phyloP scores from a whole-genome alignment of 2,888 invertebrate species.

The Chirona hameri region DNA sequence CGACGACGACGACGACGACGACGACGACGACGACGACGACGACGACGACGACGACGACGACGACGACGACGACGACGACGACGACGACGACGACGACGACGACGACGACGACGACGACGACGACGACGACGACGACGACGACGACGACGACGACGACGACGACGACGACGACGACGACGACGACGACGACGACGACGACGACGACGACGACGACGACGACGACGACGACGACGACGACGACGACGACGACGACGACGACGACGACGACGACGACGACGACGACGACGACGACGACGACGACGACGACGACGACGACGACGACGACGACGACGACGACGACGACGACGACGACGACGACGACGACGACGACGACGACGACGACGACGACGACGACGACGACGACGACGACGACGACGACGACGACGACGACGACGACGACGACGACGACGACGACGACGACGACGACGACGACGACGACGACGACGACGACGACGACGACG shows the following conservation, averaged over 20 bases:
- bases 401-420: constrained; percentile 22
- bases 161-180: constrained; percentile 22
- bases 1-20: constrained; percentile 22
- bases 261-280: constrained; percentile 22
- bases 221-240: constrained; percentile 22
- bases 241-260: constrained; percentile 22
- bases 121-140: constrained; percentile 22
- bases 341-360: constrained; percentile 22
- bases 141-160: constrained; percentile 22
- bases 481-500: constrained; percentile 22
- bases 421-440: constrained; percentile 22
- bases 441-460: constrained; percentile 22
- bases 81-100: constrained; percentile 22
- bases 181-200: constrained; percentile 22
- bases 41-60: constrained; percentile 22
- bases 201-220: constrained; percentile 22
- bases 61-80: constrained; percentile 22
- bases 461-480: constrained; percentile 22
- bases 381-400: constrained; percentile 22
- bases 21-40: constrained; percentile 22
- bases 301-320: constrained; percentile 22
- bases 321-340: constrained; percentile 22
- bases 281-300: constrained; percentile 22
- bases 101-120: constrained; percentile 22
- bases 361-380: constrained; percentile 22